Evolutionary conservation across 2,888 invertebrate genomes (phyloP).

Genomic region (Drosophila lacicola): DNA sequence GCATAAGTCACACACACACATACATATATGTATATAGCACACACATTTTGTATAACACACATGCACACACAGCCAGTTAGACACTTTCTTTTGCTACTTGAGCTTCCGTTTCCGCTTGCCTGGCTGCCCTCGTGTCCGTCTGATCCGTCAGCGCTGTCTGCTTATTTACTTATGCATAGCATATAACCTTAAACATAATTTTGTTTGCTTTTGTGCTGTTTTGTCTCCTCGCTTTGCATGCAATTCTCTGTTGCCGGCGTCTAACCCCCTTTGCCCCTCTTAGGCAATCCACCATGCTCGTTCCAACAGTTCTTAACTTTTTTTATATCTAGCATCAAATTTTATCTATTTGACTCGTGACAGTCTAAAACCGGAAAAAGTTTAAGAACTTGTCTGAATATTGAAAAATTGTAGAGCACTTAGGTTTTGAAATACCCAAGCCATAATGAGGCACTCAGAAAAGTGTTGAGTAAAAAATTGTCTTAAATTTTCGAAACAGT

Average conservation of each 20-base stretch:
- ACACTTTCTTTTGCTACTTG: slow-evolving; percentile 78
- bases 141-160: slow-evolving; percentile 50
- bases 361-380: slow-evolving; percentile 2
- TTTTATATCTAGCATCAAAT: slow-evolving; percentile 42
- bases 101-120: slow-evolving; percentile 73
- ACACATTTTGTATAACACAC: slow-evolving; percentile 25
- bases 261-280: neutral
- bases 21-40: slow-evolving; percentile 13
- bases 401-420: neutral
- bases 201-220: slow-evolving; percentile 73
- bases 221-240: slow-evolving; percentile 58
- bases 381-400: neutral
- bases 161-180: slow-evolving; percentile 79
- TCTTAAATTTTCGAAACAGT: neutral
- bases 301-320: slow-evolving; percentile 27
- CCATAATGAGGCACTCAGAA: neutral
- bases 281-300: slow-evolving; percentile 10
- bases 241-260: slow-evolving; percentile 51
- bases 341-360: slow-evolving; percentile 69
- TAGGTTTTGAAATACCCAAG: neutral
- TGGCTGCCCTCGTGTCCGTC: slow-evolving; percentile 43
- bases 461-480: neutral
- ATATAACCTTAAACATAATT: slow-evolving; percentile 80
- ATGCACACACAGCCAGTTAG: slow-evolving; percentile 66
- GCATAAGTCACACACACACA: slow-evolving; percentile 59